Evolutionary conservation across 2,797 vertebrate species (phyloP).

Genomic region (Ceyx erithaca): DNA sequence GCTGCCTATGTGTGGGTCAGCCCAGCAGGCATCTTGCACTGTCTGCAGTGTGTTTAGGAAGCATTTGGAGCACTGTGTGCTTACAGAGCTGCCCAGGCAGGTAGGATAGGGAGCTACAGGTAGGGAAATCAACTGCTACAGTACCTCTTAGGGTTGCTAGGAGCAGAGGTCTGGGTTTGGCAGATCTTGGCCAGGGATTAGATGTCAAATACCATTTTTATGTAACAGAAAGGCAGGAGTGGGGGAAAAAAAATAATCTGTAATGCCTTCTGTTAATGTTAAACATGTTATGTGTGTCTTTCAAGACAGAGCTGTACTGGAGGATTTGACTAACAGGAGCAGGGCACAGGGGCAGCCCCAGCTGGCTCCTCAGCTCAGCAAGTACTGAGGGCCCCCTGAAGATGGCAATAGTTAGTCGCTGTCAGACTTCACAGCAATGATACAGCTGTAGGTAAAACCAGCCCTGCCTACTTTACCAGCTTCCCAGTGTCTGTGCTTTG

Average conservation of each 20-base stretch:
- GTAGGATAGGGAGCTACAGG: not conserved
- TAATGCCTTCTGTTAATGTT: not conserved
- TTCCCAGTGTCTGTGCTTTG: not conserved
- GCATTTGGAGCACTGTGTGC: not conserved
- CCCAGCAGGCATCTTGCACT: not conserved
- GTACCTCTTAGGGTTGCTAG: not conserved
- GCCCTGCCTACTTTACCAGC: not conserved
- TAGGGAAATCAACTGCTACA: not conserved
- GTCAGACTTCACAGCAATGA: fast-evolving
- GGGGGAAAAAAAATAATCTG: not conserved
- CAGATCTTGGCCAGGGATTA: not conserved
- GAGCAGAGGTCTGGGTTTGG: not conserved
- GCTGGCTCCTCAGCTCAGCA: not conserved
- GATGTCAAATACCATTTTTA: not conserved
- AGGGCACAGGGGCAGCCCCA: fast-evolving
- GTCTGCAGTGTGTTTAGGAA: not conserved
- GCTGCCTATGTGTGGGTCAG: not conserved
- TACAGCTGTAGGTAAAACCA: not conserved
- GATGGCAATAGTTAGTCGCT: conserved; percentile 64
- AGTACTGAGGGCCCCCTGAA: not conserved
- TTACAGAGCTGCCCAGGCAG: not conserved
- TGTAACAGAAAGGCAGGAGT: not conserved
- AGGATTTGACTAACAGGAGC: not conserved
- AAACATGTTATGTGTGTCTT: fast-evolving
- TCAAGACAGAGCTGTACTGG: not conserved